These are phyloP conservation scores for Listrodromus nycthemerus DNA, from an alignment of 2,888 invertebrate genomes.

Conservation along the genomic window DNA sequence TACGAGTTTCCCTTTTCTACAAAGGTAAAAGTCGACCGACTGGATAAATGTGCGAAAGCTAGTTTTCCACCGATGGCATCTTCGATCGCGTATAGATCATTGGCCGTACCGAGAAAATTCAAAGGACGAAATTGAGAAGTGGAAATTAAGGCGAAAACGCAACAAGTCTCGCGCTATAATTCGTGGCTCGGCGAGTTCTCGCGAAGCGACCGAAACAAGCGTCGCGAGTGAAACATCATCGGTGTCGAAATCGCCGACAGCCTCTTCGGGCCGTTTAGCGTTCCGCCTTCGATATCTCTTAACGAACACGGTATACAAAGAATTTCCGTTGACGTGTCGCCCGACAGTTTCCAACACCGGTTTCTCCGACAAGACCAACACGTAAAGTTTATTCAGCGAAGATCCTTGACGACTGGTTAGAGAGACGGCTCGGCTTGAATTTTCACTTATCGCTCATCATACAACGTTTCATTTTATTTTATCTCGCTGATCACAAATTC, in stretches of 20 bases:
- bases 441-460: not conserved
- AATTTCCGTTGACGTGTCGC: not conserved
- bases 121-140: no score
- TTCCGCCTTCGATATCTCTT: not conserved
- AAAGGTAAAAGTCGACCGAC: constrained; percentile 53
- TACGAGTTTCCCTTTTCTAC: constrained; percentile 23
- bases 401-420: constrained; percentile 5
- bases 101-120: no score
- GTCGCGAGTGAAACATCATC: not conserved
- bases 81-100: constrained; percentile 1
- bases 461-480: not conserved
- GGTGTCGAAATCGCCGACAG: not conserved
- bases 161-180: not conserved
- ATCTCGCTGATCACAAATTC: not conserved
- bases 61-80: constrained; percentile 44
- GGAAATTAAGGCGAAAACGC: no score
- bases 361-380: not conserved
- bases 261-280: not conserved
- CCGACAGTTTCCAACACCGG: not conserved
- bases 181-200: not conserved
- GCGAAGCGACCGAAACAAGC: not conserved
- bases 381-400: not conserved
- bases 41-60: constrained; percentile 34
- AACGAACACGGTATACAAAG: not conserved
- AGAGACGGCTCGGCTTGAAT: not conserved